A percentile compares a stretch with the other conserved stretches of the same genome.
Evolutionary conservation across 2,888 invertebrate species (phyloP).

Genomic region (Diaprepes abbreviatus): DNA sequence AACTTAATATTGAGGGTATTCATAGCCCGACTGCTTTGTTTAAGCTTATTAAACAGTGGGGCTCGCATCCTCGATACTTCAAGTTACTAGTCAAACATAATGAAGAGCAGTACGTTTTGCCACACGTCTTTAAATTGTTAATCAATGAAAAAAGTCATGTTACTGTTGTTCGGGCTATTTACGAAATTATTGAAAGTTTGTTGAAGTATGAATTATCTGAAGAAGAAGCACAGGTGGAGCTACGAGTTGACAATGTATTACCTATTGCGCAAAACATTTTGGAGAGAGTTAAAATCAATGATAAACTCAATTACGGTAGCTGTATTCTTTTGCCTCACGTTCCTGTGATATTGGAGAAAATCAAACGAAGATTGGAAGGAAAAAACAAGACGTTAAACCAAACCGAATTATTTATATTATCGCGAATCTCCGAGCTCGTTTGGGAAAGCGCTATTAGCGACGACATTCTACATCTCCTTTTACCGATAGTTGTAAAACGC

Average conservation of each 20-base stretch:
- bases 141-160: constrained; percentile 76
- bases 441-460: constrained; percentile 78
- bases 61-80: constrained; percentile 84
- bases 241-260: constrained; percentile 66
- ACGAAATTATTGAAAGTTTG: constrained; percentile 83
- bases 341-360: constrained; percentile 76
- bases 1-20: constrained; percentile 84
- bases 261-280: constrained; percentile 60
- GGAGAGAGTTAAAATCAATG: constrained; percentile 60
- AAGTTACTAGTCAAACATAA: constrained; percentile 76
- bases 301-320: constrained; percentile 79
- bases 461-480: constrained; percentile 76
- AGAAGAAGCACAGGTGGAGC: constrained; percentile 58
- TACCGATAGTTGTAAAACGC: constrained; percentile 81
- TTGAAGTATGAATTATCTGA: constrained; percentile 75
- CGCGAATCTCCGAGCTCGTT: constrained; percentile 82
- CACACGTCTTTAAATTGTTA: constrained; percentile 80
- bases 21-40: constrained; percentile 86
- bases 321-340: constrained; percentile 82
- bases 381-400: constrained; percentile 75
- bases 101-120: constrained; percentile 72
- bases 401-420: constrained; percentile 80
- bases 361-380: constrained; percentile 76
- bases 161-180: constrained; percentile 77
- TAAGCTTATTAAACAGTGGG: constrained; percentile 85